These are phyloP conservation scores for Micrastur ruficollis DNA, from an alignment of 2,797 vertebrate species.

Conservation along the genomic window DNA sequence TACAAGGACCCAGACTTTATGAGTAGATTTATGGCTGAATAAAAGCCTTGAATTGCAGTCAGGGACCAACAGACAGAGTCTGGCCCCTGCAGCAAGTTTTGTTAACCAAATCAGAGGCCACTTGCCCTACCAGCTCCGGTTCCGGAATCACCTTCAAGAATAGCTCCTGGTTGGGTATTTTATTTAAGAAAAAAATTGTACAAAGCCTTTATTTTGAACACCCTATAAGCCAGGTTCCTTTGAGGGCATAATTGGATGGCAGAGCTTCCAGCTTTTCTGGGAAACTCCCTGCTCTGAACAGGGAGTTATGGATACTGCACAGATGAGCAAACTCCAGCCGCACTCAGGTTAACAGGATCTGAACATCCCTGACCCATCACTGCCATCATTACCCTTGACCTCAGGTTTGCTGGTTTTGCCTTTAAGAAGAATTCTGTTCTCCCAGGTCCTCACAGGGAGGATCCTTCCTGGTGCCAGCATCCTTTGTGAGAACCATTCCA, in stretches of 20 bases:
- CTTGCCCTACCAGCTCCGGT: neutral
- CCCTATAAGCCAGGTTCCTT: neutral
- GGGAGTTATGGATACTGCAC: neutral
- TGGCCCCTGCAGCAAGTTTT: neutral
- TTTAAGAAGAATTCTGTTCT: neutral
- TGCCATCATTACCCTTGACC: neutral
- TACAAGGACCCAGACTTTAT: neutral
- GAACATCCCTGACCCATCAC: neutral
- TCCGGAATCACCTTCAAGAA: neutral
- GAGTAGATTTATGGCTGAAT: neutral
- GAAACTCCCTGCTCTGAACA: neutral
- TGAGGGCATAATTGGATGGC: neutral
- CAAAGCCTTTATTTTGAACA: neutral
- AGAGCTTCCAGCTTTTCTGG: neutral
- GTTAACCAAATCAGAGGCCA: neutral
- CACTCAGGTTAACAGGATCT: neutral
- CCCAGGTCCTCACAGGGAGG: neutral
- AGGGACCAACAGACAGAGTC: neutral
- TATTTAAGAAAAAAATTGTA: neutral
- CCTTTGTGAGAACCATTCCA: neutral
- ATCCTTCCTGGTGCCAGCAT: neutral
- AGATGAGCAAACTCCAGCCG: neutral
- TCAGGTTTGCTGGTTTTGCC: neutral
- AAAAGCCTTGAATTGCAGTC: constrained; percentile 1
- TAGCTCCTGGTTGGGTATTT: neutral